Conservation (phyloP, 1,140 invertebrate species). For the Drosophila carrolli region DNA sequence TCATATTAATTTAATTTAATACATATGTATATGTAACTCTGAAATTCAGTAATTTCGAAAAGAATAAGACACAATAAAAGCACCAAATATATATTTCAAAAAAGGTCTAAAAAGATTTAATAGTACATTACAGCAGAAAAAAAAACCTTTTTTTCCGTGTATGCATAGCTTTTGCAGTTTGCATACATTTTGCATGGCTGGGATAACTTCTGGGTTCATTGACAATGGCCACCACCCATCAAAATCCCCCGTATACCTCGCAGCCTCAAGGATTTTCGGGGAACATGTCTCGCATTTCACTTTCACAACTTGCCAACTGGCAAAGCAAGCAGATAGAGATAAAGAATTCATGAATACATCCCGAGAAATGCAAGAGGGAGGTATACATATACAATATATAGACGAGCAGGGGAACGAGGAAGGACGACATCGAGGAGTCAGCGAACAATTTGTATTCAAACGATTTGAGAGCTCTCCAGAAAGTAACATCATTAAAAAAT, state of each 20-base stretch:
- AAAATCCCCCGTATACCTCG: slow-evolving; percentile 1
- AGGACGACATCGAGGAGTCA: slow-evolving; percentile 15
- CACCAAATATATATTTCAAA: too few species aligned
- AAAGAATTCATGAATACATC: slow-evolving; percentile 73
- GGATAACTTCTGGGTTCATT: slow-evolving; percentile 48
- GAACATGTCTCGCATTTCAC: slow-evolving; percentile 65
- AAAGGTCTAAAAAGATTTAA: too few species aligned
- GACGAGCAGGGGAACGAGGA: neutral
- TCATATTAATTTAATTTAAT: too few species aligned
- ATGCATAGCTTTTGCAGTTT: slow-evolving; percentile 20
- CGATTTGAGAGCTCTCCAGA: slow-evolving; percentile 54
- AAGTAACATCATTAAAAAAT: slow-evolving; percentile 57
- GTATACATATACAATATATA: neutral
- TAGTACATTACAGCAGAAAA: neutral
- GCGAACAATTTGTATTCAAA: slow-evolving; percentile 68
- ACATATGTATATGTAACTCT: too few species aligned
- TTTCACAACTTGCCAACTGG: slow-evolving; percentile 70
- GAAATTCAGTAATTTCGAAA: too few species aligned
- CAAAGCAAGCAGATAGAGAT: slow-evolving; percentile 55
- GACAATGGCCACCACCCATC: slow-evolving; percentile 32
- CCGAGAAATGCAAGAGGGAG: slow-evolving; percentile 3
- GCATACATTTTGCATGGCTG: slow-evolving; percentile 35
- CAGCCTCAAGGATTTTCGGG: slow-evolving; percentile 42
- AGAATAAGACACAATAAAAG: too few species aligned
- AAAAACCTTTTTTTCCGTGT: neutral